Base-by-base conservation (phyloP, 2,888 invertebrate genomes). In the Oxyteleia sp. region DNA sequence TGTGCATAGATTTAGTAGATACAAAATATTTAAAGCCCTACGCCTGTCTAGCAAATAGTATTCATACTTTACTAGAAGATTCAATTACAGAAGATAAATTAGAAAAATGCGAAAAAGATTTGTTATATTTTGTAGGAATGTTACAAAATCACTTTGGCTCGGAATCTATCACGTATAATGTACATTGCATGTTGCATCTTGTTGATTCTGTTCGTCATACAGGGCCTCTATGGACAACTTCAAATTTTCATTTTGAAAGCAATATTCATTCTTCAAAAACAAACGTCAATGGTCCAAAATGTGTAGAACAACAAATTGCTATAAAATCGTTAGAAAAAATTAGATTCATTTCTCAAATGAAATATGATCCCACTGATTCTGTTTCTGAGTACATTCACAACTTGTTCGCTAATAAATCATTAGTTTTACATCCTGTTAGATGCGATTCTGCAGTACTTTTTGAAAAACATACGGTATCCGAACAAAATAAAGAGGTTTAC, bases 241-340 rank as follows among this genome's bases (percentile, higher is more conserved):
- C 64, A 1, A 75, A 63, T 35, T 75, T 75, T 75, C 74, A 75
- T 75, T 75, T 64, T 57, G 74, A 75, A 64, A 32, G 74, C n/a
- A 75, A 75, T 38, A 55, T 64, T 35, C 47, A 61, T 74, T 8
- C 3, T 16, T 38, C 64, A 23, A 41, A 8, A 20, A 53, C 15
- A 53, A 23, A 35, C 45, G 10, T 74, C 0, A 74, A 74, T 55
- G 74, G 74, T 35, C 55, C 64, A 13, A 64, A 64, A 15, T 38
- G 55, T 16, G 64, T 74, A 4, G 74, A 74, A n/a, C 63, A 64
- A 13, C 74, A 74, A 74, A 74, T 74, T 11, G 64, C 61, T 5
- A 23, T 64, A 10, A 64, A 64, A 57, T 20, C n/a, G 11, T 47
- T 75, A 13, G 55, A 75, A 47, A 51, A n/a, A 20, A 43, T 72